Evolutionary conservation across 2,888 invertebrate genomes (phyloP), one percentile per base, ranked within the genome.

Genomic region (Drosophila colorata): DNA sequence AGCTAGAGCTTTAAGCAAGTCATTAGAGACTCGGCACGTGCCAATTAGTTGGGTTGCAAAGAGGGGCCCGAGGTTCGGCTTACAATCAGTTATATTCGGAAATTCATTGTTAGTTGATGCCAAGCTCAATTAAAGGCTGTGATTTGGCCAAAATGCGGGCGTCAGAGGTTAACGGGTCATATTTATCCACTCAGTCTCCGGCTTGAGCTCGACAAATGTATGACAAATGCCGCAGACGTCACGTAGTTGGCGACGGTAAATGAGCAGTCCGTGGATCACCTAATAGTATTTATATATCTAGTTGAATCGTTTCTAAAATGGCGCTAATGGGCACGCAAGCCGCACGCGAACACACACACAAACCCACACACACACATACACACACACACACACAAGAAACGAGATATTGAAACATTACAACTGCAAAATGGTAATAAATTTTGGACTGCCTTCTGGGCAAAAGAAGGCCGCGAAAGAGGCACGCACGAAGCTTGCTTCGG

Each of bases 381-480:
- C 28, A 61, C 49, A 68, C 41, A 61, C 60, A 3, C n/a, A 18
- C 9, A 23, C 5, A 33, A 52, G 47, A 46, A 57, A 51, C 48
- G 53, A 75, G 88, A 75, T 89, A 89, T 86, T 83, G 90, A 86
- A 88, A 80, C 88, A 88, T 86, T 88, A 88, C 80, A 89, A 82
- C 88, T 90, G 86, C 71, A 77, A 89, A 83, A 77, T 88, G 80
- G 86, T 80, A 79, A 87, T 87, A 90, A 89, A 87, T 90, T 89
- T 78, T 31, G 46, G 51, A 67, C 73, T 52, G 43, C 72, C 87
- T 72, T 57, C 48, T 40, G 76, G 66, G 69, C 44, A 44, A 31
- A 41, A 48, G 44, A 52, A 53, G 31, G 20, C 60, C 49, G 69
- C 75, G 65, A 25, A 49, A 44, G 61, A 64, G 64, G 51, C 68